Conservation (phyloP, 2,797 vertebrate genomes). For the Dromococcyx pavoninus region DNA sequence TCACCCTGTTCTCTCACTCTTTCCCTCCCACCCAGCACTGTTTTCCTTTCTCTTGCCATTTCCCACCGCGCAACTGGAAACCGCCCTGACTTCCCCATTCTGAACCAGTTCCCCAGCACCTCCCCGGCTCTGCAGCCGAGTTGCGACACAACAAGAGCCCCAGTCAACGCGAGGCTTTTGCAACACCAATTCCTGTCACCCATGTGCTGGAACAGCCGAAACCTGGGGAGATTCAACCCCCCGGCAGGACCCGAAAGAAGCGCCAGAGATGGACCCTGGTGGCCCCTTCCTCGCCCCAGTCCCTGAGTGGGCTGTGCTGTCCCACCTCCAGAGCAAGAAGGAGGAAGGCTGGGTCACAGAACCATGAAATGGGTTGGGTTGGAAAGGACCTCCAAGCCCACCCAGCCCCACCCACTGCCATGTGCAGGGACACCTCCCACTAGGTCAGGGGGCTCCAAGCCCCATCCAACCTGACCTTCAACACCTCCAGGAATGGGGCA, state of each 20-base stretch:
- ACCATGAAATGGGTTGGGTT: too few species aligned
- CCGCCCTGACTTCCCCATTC: not conserved
- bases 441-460: too few species aligned
- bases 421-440: too few species aligned
- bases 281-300: not conserved
- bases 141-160: constrained; percentile 21
- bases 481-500: too few species aligned
- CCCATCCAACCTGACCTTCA: too few species aligned
- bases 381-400: too few species aligned
- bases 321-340: not conserved
- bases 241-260: rapidly evolving
- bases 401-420: too few species aligned
- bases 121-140: not conserved
- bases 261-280: rapidly evolving
- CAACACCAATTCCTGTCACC: not conserved
- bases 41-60: not conserved
- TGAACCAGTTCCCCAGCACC: not conserved
- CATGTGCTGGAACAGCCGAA: rapidly evolving
- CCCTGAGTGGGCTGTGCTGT: not conserved
- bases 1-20: not conserved
- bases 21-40: not conserved
- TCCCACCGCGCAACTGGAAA: not conserved
- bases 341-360: not conserved
- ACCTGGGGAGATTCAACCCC: not conserved
- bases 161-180: rapidly evolving